Percentiles rank a stretch among this genome's conserved stretches.
phyloP scores from a whole-genome alignment of 2,113 vertebrate species.

The Trematomus loennbergii region DNA sequence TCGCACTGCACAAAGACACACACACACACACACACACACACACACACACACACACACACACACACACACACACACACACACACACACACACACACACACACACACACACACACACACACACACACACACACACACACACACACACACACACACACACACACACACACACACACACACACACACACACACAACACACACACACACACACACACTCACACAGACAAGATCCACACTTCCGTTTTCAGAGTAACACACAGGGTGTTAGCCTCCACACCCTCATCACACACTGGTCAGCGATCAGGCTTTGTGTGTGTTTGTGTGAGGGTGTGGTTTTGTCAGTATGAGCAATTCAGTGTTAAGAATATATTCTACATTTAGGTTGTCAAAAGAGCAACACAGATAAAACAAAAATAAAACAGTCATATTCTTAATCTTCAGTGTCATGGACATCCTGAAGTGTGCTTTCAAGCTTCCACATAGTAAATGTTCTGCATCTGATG shows the following conservation, averaged over 20 bases:
- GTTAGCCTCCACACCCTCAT: slow-evolving; percentile 61
- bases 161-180: neutral
- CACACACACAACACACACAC: neutral
- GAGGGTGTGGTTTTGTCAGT: slow-evolving; percentile 46
- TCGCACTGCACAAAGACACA: too few species aligned
- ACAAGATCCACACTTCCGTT: slow-evolving; percentile 46
- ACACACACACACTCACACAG: neutral
- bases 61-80: too few species aligned
- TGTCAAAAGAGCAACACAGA: slow-evolving; percentile 15
- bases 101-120: too few species aligned
- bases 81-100: too few species aligned
- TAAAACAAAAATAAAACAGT: neutral
- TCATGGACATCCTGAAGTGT: neutral
- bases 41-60: too few species aligned
- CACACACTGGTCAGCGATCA: slow-evolving; percentile 24
- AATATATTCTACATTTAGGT: slow-evolving; percentile 5
- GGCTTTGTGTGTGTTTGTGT: slow-evolving; percentile 2
- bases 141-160: neutral
- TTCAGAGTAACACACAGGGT: slow-evolving; percentile 39
- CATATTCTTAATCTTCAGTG: slow-evolving; percentile 12
- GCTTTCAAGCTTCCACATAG: neutral
- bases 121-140: neutral
- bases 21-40: too few species aligned
- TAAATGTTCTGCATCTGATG: neutral
- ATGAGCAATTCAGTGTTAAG: neutral